phyloP scores from a whole-genome alignment of 1,140 invertebrate genomes.

The Heliconius hermathena region DNA sequence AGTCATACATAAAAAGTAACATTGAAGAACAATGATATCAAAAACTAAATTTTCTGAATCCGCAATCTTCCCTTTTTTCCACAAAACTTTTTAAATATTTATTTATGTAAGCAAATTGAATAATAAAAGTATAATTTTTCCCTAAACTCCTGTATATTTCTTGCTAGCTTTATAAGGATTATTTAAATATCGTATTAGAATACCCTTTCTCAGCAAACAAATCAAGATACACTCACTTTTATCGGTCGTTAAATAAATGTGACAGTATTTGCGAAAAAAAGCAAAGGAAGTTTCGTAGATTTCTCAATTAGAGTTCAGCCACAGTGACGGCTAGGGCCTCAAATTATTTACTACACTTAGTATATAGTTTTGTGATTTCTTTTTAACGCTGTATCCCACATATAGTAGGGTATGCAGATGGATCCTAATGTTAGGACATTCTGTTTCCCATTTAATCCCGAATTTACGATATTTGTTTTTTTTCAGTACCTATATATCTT shows the following conservation, averaged over 20 bases:
- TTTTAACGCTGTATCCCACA: too few species aligned
- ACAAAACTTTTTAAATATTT: background rate
- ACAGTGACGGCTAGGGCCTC: too few species aligned
- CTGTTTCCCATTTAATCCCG: too few species aligned
- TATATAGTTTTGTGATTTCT: too few species aligned
- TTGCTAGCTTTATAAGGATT: background rate
- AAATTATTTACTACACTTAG: too few species aligned
- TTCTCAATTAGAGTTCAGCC: too few species aligned
- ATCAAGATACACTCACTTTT: background rate
- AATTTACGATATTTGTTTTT: too few species aligned
- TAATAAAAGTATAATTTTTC: background rate
- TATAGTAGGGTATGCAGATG: too few species aligned
- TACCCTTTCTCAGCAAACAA: background rate
- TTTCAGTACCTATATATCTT: too few species aligned
- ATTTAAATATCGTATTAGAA: background rate
- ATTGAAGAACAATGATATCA: too few species aligned
- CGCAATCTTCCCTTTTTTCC: background rate
- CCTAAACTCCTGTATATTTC: background rate
- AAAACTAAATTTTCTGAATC: background rate
- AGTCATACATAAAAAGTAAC: too few species aligned
- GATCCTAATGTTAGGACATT: too few species aligned
- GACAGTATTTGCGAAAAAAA: background rate
- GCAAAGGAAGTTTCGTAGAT: background rate
- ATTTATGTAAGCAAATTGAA: background rate
- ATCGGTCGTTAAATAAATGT: background rate